Base-by-base conservation (phyloP, 2,113 vertebrate genomes). In the Drymodes brunneopygia region DNA sequence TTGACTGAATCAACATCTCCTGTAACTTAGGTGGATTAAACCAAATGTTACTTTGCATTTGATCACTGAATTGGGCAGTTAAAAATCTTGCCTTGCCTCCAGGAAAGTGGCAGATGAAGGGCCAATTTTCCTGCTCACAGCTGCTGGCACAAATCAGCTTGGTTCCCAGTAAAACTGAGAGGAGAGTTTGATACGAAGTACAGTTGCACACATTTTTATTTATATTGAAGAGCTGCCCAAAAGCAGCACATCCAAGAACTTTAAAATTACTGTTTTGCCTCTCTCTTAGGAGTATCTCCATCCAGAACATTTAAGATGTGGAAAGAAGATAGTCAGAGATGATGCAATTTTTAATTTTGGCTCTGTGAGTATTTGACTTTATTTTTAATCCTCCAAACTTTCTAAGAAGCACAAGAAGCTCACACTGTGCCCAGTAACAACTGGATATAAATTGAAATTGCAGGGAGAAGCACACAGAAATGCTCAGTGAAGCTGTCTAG, bases 321-420 rank as follows among this genome's bases (percentile, higher is more conserved):
- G 88, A 92, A 92, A 94, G 92, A 94, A 83, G 91, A 95, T 70
- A 69, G 64, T 70, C 87, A 81, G 47, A 54, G 54, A 82, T 90
- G 94, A 96, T 90, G 90, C 89, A 85, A 77, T 72, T 86, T 86
- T 94, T 44, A 77, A 81, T 94, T 90, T 85, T 70, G 85, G 64
- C 72, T 71, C 54, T 58, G 60, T 92, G 57, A 94, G 86, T 94
- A 78, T 56, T 56, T 67, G 13, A 31, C 42, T 45, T 64, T 45
- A 81, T 61, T 70, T 66, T 74, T 19, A 44, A 77, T 77, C 51
- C n/a, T 85, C 74, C 51, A 62, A 56, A 87, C n/a, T 75, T 91
- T 84, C 45, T 87, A 75, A 91, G 78, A 67, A 87, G 57, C 57
- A 11, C 24, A 20, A 89, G 88, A 60, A 73, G 61, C 65, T 84